phyloP scores from a whole-genome alignment of 2,113 vertebrate species.

The Macroglossus sobrinus region DNA sequence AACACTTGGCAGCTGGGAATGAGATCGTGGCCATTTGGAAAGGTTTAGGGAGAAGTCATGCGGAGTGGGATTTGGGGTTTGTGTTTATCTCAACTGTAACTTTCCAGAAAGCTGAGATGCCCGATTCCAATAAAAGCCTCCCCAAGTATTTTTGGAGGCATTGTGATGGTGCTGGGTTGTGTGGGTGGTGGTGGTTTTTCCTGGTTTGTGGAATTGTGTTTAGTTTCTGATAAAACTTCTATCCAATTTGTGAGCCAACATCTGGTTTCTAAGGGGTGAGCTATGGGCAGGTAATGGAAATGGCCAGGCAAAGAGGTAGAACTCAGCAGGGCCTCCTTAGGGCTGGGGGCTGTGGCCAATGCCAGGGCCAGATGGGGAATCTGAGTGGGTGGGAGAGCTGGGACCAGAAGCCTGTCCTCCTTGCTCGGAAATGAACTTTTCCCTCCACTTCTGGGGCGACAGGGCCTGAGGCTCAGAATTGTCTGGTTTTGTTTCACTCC shows the following conservation, averaged over 20 bases:
- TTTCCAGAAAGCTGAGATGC: constrained; percentile 70
- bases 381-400: background rate
- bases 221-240: background rate
- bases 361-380: background rate
- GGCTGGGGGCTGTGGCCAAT: background rate
- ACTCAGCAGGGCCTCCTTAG: background rate
- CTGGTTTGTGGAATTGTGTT: constrained; percentile 38
- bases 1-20: constrained; percentile 44
- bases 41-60: constrained; percentile 8
- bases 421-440: background rate
- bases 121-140: constrained; percentile 49
- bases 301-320: background rate
- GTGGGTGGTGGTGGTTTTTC: constrained; percentile 35
- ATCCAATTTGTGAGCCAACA: background rate
- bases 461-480: background rate
- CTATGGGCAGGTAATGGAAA: background rate
- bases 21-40: constrained; percentile 57
- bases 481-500: background rate
- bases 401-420: background rate
- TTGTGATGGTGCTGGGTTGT: constrained; percentile 20
- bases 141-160: constrained; percentile 52
- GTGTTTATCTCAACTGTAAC: constrained; percentile 46
- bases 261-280: background rate
- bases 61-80: background rate
- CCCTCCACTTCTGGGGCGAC: background rate